Percentiles rank a stretch among this genome's conserved stretches.
phyloP scores from a whole-genome alignment of 2,888 invertebrate species.

The Neoscelio sp. region DNA sequence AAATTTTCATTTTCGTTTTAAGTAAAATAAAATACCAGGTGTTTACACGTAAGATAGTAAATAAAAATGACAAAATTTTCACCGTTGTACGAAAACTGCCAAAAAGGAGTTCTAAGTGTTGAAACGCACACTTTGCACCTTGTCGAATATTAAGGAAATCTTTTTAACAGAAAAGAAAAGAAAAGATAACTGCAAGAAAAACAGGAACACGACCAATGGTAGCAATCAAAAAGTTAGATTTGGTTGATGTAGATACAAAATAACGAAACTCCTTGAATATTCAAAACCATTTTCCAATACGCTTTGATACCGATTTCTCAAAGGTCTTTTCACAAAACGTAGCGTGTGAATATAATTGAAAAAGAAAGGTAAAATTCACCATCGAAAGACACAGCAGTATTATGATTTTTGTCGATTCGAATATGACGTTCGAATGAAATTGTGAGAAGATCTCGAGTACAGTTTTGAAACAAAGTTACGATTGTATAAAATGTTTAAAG shows the following conservation, averaged over 20 bases:
- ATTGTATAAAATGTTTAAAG: constrained; percentile 7
- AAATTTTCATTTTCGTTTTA: no score
- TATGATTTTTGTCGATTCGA: constrained; percentile 44
- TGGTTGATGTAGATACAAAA: constrained; percentile 44
- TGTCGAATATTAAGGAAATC: constrained; percentile 1
- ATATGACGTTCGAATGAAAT: constrained; percentile 28
- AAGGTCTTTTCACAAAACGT: constrained; percentile 12
- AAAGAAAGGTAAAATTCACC: no score
- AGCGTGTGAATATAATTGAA: constrained; percentile 32
- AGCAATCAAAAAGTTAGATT: constrained; percentile 56
- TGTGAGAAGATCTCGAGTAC: not conserved
- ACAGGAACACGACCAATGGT: no score
- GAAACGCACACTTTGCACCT: constrained; percentile 17
- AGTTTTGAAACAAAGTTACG: constrained; percentile 10
- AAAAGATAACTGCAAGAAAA: not conserved
- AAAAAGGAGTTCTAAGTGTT: constrained; percentile 12
- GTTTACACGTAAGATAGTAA: constrained; percentile 9
- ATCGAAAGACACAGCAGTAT: constrained; percentile 59
- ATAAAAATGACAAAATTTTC: constrained; percentile 5
- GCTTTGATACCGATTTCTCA: constrained; percentile 46
- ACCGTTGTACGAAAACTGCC: constrained; percentile 32
- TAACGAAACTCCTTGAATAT: constrained; percentile 48
- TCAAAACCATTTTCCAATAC: constrained; percentile 49
- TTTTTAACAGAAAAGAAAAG: constrained; percentile 21
- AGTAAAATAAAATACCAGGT: no score